Evolutionary conservation across 2,797 vertebrate species (phyloP), one percentile per base, ranked within the genome.

Genomic region (Poecilia picta): DNA sequence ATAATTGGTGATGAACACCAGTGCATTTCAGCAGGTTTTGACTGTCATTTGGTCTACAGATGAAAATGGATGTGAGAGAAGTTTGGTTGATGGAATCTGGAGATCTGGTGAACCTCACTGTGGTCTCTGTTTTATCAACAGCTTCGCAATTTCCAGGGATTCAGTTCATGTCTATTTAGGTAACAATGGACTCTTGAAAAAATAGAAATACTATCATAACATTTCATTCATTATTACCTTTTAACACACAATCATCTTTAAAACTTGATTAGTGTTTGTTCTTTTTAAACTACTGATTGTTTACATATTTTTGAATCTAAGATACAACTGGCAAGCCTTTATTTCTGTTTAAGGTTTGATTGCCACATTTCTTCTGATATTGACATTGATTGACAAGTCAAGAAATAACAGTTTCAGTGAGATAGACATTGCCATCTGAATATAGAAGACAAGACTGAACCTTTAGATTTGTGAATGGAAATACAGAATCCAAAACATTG

Each of bases 91-190:
- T 15, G 68, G 75, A 77, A 8, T 47, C 77, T 28, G 77, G 64
- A 77, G 78, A 70, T 43, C 74, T 59, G 55, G 31, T 41, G 53
- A 62, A 55, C 36, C 28, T 79, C 64, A 25, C 33, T 16, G 2
- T 8, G 20, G 64, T 74, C 33, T 57, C 80, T 51, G 28, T 73
- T 59, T 59, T 33, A 62, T 28, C 33, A 5, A 62, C 57, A 62
- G 57, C 6, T 16, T 25, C 57, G 31, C 12, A 31, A 15, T 62
- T 62, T n/a, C 39, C 0, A 11, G n/a, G 0, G 51, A 31, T 47
- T 36, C 46, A 45, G 59, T 70, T 36, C 15, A 13, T 72, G 66
- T 70, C 36, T 2, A 20, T 78, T 2, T 12, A 66, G 43, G 7
- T 73, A 74, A 77, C 59, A 71, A 53, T 71, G 20, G 43, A 59